Conservation (phyloP, 2,888 invertebrate species). For the Conomelus anceps region DNA sequence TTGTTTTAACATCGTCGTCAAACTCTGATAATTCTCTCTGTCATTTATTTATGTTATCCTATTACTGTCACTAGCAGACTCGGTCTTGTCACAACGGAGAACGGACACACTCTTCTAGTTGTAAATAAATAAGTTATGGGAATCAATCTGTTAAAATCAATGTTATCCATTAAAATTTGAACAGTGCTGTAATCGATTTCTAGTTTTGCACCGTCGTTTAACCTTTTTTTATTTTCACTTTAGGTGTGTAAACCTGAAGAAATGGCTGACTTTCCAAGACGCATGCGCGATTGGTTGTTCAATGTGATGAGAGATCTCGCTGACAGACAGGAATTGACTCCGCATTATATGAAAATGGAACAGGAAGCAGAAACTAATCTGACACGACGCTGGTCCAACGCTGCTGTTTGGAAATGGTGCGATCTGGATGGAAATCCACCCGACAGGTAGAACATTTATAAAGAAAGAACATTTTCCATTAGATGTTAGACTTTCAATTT, state of each 20-base stretch:
- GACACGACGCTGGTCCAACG: conserved; percentile 79
- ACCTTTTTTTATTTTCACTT: not conserved
- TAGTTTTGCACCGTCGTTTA: too few relatives aligned
- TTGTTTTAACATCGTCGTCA: too few relatives aligned
- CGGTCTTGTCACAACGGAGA: too few relatives aligned
- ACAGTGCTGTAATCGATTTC: too few relatives aligned
- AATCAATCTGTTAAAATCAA: too few relatives aligned
- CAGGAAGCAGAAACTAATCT: conserved; percentile 81
- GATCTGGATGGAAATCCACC: conserved; percentile 89
- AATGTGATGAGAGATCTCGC: conserved; percentile 94
- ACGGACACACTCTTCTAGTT: too few relatives aligned
- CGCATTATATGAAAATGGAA: conserved; percentile 79
- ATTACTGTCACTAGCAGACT: too few relatives aligned
- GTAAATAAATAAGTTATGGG: too few relatives aligned
- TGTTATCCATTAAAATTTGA: too few relatives aligned
- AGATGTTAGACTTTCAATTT: not conserved
- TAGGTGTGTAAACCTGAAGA: conserved; percentile 76
- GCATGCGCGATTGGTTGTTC: conserved; percentile 98
- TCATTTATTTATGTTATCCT: too few relatives aligned
- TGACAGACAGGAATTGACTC: conserved; percentile 73
- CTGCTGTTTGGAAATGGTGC: conserved; percentile 98
- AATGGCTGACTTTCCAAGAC: conserved; percentile 88
- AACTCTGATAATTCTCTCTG: too few relatives aligned
- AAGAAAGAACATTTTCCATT: not conserved
- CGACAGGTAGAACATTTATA: conserved; percentile 65